Percentiles rank a stretch among this genome's conserved stretches.
Conservation (phyloP, 2,797 vertebrate species). For the Galaxias olidus region DNA sequence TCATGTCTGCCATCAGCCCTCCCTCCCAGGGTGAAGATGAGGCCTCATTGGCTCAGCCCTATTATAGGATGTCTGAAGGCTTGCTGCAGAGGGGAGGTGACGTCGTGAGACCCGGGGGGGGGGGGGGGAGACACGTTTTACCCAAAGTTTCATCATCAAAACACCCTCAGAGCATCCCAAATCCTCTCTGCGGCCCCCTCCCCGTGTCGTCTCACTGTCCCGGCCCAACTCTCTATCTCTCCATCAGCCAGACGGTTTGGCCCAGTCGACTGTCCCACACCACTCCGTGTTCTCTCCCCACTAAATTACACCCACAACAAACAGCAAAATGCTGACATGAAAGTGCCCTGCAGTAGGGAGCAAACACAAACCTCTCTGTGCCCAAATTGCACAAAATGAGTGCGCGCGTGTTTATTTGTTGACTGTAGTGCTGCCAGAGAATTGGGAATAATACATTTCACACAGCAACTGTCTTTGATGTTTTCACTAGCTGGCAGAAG, state of each 20-base stretch:
- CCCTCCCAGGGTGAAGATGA: not conserved
- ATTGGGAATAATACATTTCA: constrained; percentile 35
- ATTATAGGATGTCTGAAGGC: not conserved
- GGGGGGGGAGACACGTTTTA: constrained; percentile 12
- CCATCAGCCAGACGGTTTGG: not conserved
- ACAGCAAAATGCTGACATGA: not conserved
- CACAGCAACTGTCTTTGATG: constrained; percentile 53
- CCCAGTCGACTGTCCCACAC: not conserved
- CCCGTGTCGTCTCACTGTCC: too few relatives aligned
- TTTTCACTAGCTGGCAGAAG: constrained; percentile 43
- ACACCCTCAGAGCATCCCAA: not conserved
- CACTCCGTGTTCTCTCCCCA: not conserved
- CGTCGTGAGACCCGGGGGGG: too few relatives aligned
- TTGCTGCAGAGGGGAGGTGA: not conserved
- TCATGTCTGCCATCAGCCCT: not conserved
- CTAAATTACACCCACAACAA: not conserved
- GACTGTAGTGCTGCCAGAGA: constrained; percentile 31
- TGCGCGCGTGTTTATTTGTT: constrained; percentile 4
- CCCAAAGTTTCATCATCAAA: constrained; percentile 10
- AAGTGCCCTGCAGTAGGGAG: not conserved
- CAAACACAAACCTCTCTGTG: not conserved
- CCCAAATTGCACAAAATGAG: not conserved
- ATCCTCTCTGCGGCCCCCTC: not conserved
- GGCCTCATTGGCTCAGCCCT: not conserved
- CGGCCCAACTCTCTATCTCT: too few relatives aligned